These are phyloP conservation scores for Microcebus jonahi DNA, from an alignment of 2,113 vertebrate species.

Conservation along the genomic window DNA sequence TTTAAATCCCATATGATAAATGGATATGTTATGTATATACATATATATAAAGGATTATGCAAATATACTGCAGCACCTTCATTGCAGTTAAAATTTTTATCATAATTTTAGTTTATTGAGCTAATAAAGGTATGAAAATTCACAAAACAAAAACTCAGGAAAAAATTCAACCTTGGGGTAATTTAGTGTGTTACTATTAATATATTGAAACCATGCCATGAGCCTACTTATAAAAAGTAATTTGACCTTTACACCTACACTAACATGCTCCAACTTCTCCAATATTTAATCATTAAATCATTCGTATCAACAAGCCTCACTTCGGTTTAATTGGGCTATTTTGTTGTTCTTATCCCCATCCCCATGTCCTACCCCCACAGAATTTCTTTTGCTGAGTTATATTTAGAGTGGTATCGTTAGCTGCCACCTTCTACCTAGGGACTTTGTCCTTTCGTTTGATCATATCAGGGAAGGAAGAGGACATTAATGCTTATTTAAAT, in stretches of 20 bases:
- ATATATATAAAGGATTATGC: neutral
- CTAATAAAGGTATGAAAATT: neutral
- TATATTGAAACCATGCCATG: neutral
- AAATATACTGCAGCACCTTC: neutral
- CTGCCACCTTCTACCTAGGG: neutral
- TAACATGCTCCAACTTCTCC: neutral
- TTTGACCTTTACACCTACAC: neutral
- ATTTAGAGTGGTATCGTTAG: neutral
- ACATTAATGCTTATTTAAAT: neutral
- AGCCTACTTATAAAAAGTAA: neutral
- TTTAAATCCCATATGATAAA: neutral
- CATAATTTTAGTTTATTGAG: constrained; percentile 12
- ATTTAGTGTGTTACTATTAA: neutral
- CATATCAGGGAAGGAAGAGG: neutral
- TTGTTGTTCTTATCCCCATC: neutral
- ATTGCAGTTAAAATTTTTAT: constrained; percentile 40
- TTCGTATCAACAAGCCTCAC: neutral
- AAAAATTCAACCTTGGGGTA: neutral
- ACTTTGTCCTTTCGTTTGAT: neutral
- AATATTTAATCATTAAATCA: neutral
- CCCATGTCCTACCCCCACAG: neutral
- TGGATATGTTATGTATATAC: neutral
- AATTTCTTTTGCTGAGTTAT: neutral
- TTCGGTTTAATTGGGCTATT: neutral
- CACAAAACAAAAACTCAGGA: neutral